A percentile compares a stretch with the other conserved stretches of the same genome.
Evolutionary conservation across 2,888 invertebrate species (phyloP).

Genomic region (Agrotis segetum): DNA sequence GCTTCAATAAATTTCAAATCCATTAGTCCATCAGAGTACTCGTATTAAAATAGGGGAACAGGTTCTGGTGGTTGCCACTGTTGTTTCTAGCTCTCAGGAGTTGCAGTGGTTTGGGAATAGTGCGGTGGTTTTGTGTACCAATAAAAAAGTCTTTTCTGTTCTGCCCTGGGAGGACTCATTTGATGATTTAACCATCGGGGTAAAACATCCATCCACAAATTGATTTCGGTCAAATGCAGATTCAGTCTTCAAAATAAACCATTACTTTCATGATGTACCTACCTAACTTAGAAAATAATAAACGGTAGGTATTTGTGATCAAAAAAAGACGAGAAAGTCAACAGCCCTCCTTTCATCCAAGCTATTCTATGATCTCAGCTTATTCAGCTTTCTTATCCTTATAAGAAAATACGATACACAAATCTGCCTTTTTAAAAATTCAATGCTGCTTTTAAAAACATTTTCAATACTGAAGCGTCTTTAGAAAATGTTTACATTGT

Average conservation of each 20-base stretch:
- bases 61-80: no score
- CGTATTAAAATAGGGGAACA: no score
- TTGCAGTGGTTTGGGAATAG: no score
- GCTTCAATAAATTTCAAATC: no score
- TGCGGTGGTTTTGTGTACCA: no score
- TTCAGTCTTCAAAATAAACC: neutral
- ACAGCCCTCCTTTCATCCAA: neutral
- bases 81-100: no score
- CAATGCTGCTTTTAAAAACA: neutral
- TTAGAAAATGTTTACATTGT: constrained; percentile 42
- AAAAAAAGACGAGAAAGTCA: neutral
- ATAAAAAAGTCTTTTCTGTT: no score
- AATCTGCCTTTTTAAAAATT: constrained; percentile 1
- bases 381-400: constrained; percentile 6
- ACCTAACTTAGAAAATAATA: neutral
- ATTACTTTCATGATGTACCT: neutral
- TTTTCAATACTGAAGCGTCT: constrained; percentile 19
- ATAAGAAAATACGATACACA: constrained; percentile 6
- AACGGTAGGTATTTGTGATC: neutral
- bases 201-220: neutral
- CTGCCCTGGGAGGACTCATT: no score
- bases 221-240: neutral
- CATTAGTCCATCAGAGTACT: no score
- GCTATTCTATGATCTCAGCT: neutral
- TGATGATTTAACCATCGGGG: no score